Percentiles rank a stretch among this genome's conserved stretches.
Evolutionary conservation across 2,888 invertebrate species (phyloP).

Genomic region (Drosophila lacicola): DNA sequence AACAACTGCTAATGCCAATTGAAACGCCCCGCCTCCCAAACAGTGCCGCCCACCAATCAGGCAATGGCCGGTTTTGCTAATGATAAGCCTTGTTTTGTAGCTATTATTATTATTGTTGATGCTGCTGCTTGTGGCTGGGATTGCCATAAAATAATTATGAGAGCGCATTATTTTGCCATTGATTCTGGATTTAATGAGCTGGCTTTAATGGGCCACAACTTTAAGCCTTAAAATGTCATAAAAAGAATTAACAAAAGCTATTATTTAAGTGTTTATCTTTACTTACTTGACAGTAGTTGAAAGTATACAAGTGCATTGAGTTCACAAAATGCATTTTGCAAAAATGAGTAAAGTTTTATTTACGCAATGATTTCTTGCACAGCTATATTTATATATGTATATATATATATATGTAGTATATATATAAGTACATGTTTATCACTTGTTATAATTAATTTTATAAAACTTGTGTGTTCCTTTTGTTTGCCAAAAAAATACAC

Average conservation of each 20-base stretch:
- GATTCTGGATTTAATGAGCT: slow-evolving; percentile 66
- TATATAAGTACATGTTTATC: slow-evolving; percentile 54
- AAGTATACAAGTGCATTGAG: slow-evolving; percentile 12
- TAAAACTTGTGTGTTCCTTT: slow-evolving; percentile 13
- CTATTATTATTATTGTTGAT: slow-evolving; percentile 33
- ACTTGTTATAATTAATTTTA: slow-evolving; percentile 56
- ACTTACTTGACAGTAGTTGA: slow-evolving; percentile 11
- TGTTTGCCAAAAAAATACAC: slow-evolving; percentile 41
- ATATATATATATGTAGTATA: slow-evolving; percentile 23
- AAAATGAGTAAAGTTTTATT: slow-evolving; percentile 68
- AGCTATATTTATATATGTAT: slow-evolving; percentile 30
- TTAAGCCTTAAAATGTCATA: slow-evolving; percentile 16
- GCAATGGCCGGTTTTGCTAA: slow-evolving; percentile 65
- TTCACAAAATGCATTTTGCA: slow-evolving; percentile 41
- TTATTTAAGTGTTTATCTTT: neutral
- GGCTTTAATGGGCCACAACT: slow-evolving; percentile 42
- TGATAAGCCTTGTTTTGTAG: slow-evolving; percentile 73
- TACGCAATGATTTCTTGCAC: slow-evolving; percentile 47
- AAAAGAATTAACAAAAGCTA: neutral
- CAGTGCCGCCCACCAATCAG: slow-evolving; percentile 58
- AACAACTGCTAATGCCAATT: slow-evolving; percentile 21
- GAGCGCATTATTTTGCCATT: slow-evolving; percentile 47
- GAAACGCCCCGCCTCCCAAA: slow-evolving; percentile 15
- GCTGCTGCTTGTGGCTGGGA: slow-evolving; percentile 33
- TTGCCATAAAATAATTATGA: slow-evolving; percentile 64